Conservation (phyloP, 2,888 invertebrate species). For the Sussaba pulchella region DNA sequence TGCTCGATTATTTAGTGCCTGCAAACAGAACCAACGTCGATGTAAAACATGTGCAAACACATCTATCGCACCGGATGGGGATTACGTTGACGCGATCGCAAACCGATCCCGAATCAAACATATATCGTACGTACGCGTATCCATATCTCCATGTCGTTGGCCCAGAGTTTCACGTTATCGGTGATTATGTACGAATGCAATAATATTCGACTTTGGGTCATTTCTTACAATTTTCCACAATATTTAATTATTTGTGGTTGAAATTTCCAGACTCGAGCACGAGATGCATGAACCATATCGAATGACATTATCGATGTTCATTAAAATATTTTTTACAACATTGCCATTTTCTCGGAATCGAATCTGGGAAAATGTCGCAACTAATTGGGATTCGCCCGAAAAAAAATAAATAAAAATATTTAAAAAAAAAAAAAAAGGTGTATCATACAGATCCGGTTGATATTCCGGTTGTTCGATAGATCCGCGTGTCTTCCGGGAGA, state of each 20-base stretch:
- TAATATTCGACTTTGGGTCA: too few species aligned
- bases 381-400: too few species aligned
- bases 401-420: too few species aligned
- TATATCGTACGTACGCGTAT: not conserved
- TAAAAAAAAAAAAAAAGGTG: not conserved
- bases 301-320: too few species aligned
- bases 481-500: slow-evolving; percentile 6
- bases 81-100: slow-evolving; percentile 55
- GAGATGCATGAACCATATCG: too few species aligned
- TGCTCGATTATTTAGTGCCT: slow-evolving; percentile 84
- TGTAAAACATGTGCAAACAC: slow-evolving; percentile 79
- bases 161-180: slow-evolving; percentile 10
- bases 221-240: too few species aligned
- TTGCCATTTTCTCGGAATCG: too few species aligned
- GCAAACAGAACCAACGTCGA: slow-evolving; percentile 82
- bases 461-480: not conserved
- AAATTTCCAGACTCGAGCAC: too few species aligned
- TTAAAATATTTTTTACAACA: too few species aligned
- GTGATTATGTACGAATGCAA: slow-evolving; percentile 33
- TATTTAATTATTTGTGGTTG: too few species aligned
- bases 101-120: slow-evolving; percentile 49
- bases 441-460: not conserved
- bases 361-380: not conserved
- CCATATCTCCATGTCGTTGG: slow-evolving; percentile 6
- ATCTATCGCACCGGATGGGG: slow-evolving; percentile 63